Percentiles rank a stretch among this genome's conserved stretches.
Conservation (phyloP, 2,888 invertebrate species). For the Aethes cnicana region DNA sequence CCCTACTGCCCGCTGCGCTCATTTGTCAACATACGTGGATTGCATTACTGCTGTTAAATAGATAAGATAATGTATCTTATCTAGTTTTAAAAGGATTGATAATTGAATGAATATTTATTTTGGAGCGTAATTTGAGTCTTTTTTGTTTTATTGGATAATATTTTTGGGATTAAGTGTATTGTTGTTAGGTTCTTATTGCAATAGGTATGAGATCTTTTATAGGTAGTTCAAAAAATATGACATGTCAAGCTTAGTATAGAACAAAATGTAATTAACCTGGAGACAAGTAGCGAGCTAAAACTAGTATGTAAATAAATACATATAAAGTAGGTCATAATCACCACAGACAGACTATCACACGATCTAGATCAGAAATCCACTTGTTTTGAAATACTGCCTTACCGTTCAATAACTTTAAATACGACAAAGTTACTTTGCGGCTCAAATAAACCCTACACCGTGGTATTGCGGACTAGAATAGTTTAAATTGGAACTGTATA, state of each 20-base stretch:
- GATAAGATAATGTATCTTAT: not conserved
- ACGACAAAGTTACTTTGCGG: not conserved
- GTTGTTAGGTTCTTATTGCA: too few species aligned
- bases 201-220: too few species aligned
- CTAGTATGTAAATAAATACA: too few species aligned
- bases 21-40: constrained; percentile 63
- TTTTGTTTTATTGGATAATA: not conserved
- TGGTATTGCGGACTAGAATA: not conserved
- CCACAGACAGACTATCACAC: too few species aligned
- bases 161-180: not conserved
- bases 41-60: constrained; percentile 2
- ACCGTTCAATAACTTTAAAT: constrained; percentile 9
- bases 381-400: constrained; percentile 4
- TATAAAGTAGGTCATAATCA: too few species aligned
- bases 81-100: not conserved
- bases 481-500: not conserved
- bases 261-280: too few species aligned
- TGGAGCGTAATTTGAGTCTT: not conserved
- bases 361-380: not conserved
- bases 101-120: not conserved
- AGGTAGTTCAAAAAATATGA: too few species aligned
- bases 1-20: constrained; percentile 60
- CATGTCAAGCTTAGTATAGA: too few species aligned
- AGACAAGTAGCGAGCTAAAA: too few species aligned
- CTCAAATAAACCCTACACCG: not conserved